A percentile compares a stretch with the other conserved stretches of the same genome.
These are phyloP conservation scores for Anoura caudifer DNA, from an alignment of 2,113 vertebrate genomes.

Conservation along the genomic window DNA sequence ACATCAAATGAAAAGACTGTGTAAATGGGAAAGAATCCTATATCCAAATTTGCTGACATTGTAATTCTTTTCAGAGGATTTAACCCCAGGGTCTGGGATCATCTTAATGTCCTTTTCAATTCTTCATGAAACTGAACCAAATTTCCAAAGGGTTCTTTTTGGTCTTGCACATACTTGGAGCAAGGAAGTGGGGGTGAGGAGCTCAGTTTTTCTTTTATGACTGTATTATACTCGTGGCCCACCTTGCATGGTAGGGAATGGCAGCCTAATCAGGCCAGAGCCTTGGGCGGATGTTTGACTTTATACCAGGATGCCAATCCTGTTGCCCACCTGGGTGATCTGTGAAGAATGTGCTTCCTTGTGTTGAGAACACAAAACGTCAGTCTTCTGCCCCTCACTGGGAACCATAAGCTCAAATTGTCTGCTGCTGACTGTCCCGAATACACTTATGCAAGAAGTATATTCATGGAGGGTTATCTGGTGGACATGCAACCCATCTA, in stretches of 20 bases:
- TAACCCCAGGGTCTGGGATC: not conserved
- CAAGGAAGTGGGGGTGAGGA: fast-evolving
- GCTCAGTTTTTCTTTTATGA: not conserved
- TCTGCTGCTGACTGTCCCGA: not conserved
- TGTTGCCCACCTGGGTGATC: not conserved
- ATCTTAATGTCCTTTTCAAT: not conserved
- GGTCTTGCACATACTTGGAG: not conserved
- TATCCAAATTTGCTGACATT: not conserved
- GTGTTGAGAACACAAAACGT: not conserved
- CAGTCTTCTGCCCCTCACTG: not conserved
- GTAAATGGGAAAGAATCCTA: not conserved
- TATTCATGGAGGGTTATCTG: conserved; percentile 42
- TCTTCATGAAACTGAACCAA: not conserved
- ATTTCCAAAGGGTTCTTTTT: not conserved
- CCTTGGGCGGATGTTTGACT: not conserved
- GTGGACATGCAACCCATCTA: not conserved
- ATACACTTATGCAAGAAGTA: conserved; percentile 14
- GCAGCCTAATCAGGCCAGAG: not conserved
- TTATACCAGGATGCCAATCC: not conserved
- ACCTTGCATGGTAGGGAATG: not conserved
- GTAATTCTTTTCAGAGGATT: not conserved
- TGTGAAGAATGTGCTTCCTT: not conserved
- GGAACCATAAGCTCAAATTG: not conserved
- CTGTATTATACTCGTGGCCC: not conserved
- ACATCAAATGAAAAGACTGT: not conserved